Conservation (phyloP, 2,888 invertebrate genomes). For the Cephus sareptanus region DNA sequence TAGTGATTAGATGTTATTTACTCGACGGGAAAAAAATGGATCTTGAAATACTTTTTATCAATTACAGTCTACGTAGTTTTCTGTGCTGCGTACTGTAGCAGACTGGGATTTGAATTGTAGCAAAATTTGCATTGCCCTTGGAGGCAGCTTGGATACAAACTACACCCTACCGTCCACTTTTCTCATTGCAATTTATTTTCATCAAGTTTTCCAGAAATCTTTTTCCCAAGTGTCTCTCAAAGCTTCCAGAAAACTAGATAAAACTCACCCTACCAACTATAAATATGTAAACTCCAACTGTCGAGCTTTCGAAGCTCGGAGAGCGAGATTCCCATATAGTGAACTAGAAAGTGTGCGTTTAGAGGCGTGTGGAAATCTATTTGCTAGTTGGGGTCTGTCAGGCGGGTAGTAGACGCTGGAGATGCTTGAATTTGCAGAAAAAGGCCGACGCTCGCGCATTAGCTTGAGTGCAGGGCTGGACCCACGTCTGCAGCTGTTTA, state of each 20-base stretch:
- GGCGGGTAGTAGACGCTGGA: conserved; percentile 5
- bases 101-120: not conserved
- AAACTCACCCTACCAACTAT: not conserved
- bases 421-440: conserved; percentile 19
- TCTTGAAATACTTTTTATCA: not conserved
- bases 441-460: conserved; percentile 24
- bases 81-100: not conserved
- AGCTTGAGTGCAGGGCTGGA: conserved; percentile 22
- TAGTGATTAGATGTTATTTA: not conserved
- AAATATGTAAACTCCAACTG: not conserved
- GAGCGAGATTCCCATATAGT: not conserved
- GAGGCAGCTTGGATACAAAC: not conserved
- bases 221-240: not conserved
- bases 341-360: not conserved
- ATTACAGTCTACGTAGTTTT: not conserved
- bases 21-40: not conserved
- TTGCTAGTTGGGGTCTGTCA: not conserved
- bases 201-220: not conserved
- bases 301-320: not conserved
- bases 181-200: not conserved
- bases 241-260: not conserved
- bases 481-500: conserved; percentile 29
- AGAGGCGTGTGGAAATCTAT: not conserved
- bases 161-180: not conserved
- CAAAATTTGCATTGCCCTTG: not conserved